Base-by-base conservation (phyloP, 2,888 invertebrate genomes). In the Rhagium mordax region DNA sequence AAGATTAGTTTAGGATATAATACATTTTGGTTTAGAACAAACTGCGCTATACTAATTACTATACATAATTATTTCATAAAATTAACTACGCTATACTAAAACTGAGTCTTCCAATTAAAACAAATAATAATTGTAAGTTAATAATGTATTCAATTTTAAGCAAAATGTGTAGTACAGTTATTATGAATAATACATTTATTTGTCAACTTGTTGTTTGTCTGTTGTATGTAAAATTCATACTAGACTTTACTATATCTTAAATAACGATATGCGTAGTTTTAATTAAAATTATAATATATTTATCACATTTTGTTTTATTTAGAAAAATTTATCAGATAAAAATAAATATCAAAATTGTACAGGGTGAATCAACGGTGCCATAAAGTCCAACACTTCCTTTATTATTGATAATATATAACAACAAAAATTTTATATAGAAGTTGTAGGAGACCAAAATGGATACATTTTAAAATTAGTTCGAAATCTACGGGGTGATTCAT, bases 81-180 rank as follows among this genome's bases (percentile, higher is more conserved):
- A 74, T 80, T 76, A 78, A 81, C 81, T 81, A 81, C 82, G 84
- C 83, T 85, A 84, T 85, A 85, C 86, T 86, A 86, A 86, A 87
- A 88, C 87, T 85, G 85, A 87, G 88, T 88, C 88, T 88, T 88
- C 88, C 88, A 88, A 83, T 85, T 87, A 87, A 87, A 87, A 88
- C 88, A 88, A 88, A 88, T 88, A 88, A 88, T 87, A 88, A 87
- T 85, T 87, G 84, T 88, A 88, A 87, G 87, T 85, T 84, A 80
- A 81, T 78, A 75, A 82, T 81, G 83, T 84, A 82, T 82, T 82
- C 82, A 82, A 85, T 83, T 85, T 83, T 83, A 84, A 83, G 82
- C 80, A 81, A 85, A 81, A 84, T 83, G 81, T 86, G 84, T 85
- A 85, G 85, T 81, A 81, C 82, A 84, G 83, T 82, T 83, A 83